Evolutionary conservation across 2,888 invertebrate species (phyloP).

Genomic region (Lobophora halterata): DNA sequence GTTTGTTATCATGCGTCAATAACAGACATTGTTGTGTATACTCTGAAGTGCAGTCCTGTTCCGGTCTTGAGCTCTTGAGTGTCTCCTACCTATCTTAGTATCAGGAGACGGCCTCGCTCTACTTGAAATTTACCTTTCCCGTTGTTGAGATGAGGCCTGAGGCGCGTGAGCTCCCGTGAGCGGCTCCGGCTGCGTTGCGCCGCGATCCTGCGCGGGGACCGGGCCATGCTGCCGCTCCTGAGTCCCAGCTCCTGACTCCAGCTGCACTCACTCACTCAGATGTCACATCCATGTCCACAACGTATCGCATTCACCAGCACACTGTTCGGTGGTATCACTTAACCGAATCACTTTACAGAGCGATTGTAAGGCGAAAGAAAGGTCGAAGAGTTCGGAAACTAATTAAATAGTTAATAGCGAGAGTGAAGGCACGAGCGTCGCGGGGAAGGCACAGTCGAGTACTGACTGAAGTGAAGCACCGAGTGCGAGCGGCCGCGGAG

Average conservation of each 20-base stretch:
- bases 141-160: constrained; percentile 64
- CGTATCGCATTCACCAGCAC: no score
- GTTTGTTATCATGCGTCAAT: no score
- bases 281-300: no score
- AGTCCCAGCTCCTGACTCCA: constrained; percentile 4
- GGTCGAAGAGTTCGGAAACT: constrained; percentile 19
- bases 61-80: no score
- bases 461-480: constrained; percentile 36
- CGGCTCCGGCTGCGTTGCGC: constrained; percentile 62
- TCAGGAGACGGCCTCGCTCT: no score
- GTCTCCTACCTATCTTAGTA: no score
- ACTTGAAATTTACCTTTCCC: constrained; percentile 58
- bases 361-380: constrained; percentile 7
- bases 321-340: no score
- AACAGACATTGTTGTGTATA: no score
- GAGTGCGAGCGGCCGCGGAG: constrained; percentile 14
- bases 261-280: constrained; percentile 15
- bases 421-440: constrained; percentile 53
- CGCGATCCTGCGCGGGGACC: constrained; percentile 65
- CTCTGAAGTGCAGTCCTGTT: no score
- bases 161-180: constrained; percentile 60
- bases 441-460: constrained; percentile 56
- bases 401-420: constrained; percentile 25
- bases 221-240: constrained; percentile 53
- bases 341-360: constrained; percentile 13